phyloP scores from a whole-genome alignment of 2,113 vertebrate species.

The Arenaria interpres region DNA sequence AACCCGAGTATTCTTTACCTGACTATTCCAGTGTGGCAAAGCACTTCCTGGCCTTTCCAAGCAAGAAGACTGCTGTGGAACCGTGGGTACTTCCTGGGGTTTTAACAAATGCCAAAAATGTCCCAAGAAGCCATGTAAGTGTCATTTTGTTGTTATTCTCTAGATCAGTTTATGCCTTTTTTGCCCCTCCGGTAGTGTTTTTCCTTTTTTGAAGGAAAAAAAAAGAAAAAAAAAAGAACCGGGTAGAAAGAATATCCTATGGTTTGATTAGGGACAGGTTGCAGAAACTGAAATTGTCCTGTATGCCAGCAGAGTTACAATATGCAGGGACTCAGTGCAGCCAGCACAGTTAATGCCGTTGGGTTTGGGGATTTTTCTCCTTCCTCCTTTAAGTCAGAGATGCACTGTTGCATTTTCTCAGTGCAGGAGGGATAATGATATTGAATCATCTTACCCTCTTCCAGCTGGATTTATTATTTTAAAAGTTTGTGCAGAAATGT shows the following conservation, averaged over 20 bases:
- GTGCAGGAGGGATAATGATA: not conserved
- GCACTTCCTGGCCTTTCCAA: constrained; percentile 95
- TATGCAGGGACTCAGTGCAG: not conserved
- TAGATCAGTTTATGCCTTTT: not conserved
- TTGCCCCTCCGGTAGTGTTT: not conserved
- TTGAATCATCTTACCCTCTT: constrained; percentile 32
- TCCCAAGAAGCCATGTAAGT: constrained; percentile 92
- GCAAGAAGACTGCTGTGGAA: constrained; percentile 96
- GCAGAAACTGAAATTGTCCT: not conserved
- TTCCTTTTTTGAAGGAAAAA: not conserved
- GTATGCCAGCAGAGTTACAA: not conserved
- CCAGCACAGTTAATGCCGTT: not conserved
- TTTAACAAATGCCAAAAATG: constrained; percentile 98
- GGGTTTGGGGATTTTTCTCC: not conserved
- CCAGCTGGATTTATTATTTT: not conserved
- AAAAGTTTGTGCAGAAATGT: not conserved
- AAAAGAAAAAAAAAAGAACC: not conserved
- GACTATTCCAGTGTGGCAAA: constrained; percentile 90
- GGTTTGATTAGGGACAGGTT: not conserved
- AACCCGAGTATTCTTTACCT: constrained; percentile 60
- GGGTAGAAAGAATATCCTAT: not conserved
- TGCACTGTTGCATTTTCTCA: not conserved
- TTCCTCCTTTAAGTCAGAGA: not conserved
- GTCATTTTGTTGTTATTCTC: not conserved
- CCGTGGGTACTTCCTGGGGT: constrained; percentile 96